phyloP scores from a whole-genome alignment of 2,113 vertebrate species.

The Hippocampus zosterae region DNA sequence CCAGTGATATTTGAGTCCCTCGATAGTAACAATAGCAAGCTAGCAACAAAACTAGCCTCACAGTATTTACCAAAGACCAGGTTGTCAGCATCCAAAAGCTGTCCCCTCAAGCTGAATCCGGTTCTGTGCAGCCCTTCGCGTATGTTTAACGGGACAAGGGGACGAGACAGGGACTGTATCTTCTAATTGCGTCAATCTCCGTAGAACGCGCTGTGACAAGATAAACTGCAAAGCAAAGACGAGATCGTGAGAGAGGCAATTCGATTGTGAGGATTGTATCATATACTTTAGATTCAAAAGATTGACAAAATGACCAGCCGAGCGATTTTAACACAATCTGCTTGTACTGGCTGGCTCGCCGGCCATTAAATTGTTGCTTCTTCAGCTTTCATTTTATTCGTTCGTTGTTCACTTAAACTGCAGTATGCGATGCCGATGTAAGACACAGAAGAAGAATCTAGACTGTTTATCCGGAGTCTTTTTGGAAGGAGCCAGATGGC shows the following conservation, averaged over 20 bases:
- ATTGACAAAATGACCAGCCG: constrained; percentile 2
- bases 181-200: not conserved
- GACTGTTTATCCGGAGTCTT: constrained; percentile 9
- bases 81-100: not conserved
- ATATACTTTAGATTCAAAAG: constrained; percentile 10
- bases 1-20: constrained; percentile 14
- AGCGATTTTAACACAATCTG: constrained; percentile 18
- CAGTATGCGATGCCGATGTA: not conserved
- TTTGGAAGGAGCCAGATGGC: constrained; percentile 10
- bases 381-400: not conserved
- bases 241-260: not conserved
- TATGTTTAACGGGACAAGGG: constrained; percentile 7
- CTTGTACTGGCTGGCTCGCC: constrained; percentile 19
- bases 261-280: constrained; percentile 20
- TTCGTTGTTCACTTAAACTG: not conserved
- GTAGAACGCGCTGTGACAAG: constrained; percentile 4
- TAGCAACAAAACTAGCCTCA: constrained; percentile 29
- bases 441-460: not conserved
- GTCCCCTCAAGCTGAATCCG: constrained; percentile 5
- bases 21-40: constrained; percentile 15
- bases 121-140: not conserved
- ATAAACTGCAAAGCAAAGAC: not conserved
- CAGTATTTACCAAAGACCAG: not conserved
- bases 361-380: constrained; percentile 11
- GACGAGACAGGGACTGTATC: not conserved